phyloP scores from a whole-genome alignment of 2,888 invertebrate species.

The Torymus texanus region DNA sequence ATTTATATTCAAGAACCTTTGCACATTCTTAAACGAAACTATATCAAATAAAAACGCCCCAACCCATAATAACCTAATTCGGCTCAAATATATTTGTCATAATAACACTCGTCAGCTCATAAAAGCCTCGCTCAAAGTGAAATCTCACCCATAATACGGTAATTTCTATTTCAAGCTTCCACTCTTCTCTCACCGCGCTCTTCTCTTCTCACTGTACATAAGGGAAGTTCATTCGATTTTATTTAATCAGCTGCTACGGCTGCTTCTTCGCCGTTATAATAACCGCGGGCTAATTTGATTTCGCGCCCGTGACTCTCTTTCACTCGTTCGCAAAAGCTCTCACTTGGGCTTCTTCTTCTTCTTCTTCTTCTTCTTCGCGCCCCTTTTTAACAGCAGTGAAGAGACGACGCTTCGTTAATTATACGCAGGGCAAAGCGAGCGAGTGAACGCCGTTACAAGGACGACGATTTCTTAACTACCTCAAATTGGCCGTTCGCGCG shows the following conservation, averaged over 20 bases:
- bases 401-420: slow-evolving; percentile 36
- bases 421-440: background rate
- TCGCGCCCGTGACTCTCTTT: slow-evolving; percentile 5
- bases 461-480: slow-evolving; percentile 36
- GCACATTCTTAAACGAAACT: too few species aligned
- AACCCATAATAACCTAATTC: too few species aligned
- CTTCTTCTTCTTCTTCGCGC: background rate
- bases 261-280: slow-evolving; percentile 3
- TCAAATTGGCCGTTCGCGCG: slow-evolving; percentile 20
- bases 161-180: slow-evolving; percentile 22
- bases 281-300: slow-evolving; percentile 41
- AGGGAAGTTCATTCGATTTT: slow-evolving; percentile 24
- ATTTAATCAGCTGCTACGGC: slow-evolving; percentile 13
- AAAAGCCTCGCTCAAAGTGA: too few species aligned
- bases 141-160: background rate
- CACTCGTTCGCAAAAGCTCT: slow-evolving; percentile 16
- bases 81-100: too few species aligned
- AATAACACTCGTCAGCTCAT: too few species aligned
- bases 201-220: too few species aligned
- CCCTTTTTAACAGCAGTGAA: slow-evolving; percentile 22
- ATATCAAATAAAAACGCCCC: too few species aligned
- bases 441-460: background rate
- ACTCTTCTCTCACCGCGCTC: too few species aligned
- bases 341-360: slow-evolving; percentile 23
- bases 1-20: too few species aligned